These are phyloP conservation scores for Eciton burchellii DNA, from an alignment of 1,140 invertebrate genomes.

Conservation along the genomic window DNA sequence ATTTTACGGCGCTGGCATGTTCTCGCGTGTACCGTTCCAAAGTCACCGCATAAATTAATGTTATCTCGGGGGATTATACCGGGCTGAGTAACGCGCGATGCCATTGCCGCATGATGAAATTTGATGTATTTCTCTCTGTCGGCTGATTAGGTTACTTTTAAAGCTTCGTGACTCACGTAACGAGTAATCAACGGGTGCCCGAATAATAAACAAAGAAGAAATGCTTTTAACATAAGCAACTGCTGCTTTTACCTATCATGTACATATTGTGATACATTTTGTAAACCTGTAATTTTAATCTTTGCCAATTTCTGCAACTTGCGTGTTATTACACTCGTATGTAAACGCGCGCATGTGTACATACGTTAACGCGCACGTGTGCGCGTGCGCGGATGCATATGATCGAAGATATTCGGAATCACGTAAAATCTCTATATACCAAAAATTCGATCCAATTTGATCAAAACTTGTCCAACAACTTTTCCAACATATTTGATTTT, in stretches of 20 bases:
- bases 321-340: not conserved
- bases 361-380: too few species aligned
- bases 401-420: conserved; percentile 18
- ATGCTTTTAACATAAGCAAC: not conserved
- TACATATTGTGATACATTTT: not conserved
- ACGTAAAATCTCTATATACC: conserved; percentile 6
- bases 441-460: conserved; percentile 70
- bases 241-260: conserved; percentile 4
- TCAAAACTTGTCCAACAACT: conserved; percentile 65
- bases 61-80: conserved; percentile 63
- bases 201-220: conserved; percentile 26
- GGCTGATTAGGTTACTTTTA: conserved; percentile 56
- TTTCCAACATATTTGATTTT: conserved; percentile 67
- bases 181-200: conserved; percentile 52
- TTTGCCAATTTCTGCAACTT: not conserved
- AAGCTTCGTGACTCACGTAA: conserved; percentile 65
- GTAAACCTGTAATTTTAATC: conserved; percentile 17
- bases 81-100: conserved; percentile 46
- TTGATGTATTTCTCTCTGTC: conserved; percentile 66
- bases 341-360: too few species aligned
- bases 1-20: conserved; percentile 40
- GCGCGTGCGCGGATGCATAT: not conserved
- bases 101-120: conserved; percentile 61
- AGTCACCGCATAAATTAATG: conserved; percentile 64
- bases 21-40: conserved; percentile 62